Percentiles rank a stretch among this genome's conserved stretches.
Conservation (phyloP, 2,797 vertebrate species). For the Bovichtus variegatus region DNA sequence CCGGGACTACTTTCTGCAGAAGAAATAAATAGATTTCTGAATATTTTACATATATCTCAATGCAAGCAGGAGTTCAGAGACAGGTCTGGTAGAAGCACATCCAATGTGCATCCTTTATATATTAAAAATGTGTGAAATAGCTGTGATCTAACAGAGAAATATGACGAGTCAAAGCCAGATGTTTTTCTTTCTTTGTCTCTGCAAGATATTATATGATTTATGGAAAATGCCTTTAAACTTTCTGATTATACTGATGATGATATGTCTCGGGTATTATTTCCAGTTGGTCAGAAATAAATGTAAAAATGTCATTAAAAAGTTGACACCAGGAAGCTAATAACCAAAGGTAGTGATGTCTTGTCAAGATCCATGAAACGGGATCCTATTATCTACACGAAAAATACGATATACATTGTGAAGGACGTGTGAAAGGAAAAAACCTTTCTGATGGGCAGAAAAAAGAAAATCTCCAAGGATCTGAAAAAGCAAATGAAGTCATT, state of each 20-base stretch:
- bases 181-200: not conserved
- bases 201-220: not conserved
- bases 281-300: not conserved
- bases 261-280: not conserved
- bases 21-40: not conserved
- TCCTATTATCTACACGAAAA: not conserved
- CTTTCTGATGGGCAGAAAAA: not conserved
- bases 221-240: not conserved
- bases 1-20: not conserved
- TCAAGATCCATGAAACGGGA: not conserved
- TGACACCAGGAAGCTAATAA: not conserved
- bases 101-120: not conserved
- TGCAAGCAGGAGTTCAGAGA: slow-evolving; percentile 1
- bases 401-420: not conserved
- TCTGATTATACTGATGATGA: not conserved
- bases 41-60: not conserved
- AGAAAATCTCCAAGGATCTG: not conserved
- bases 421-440: not conserved
- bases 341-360: not conserved
- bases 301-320: not conserved
- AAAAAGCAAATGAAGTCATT: slow-evolving; percentile 10
- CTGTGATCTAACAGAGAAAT: not conserved
- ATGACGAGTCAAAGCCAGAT: not conserved
- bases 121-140: slow-evolving; percentile 2
- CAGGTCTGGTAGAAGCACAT: not conserved